Conservation (phyloP, 2,888 invertebrate genomes). For the Coecobrya sp. region DNA sequence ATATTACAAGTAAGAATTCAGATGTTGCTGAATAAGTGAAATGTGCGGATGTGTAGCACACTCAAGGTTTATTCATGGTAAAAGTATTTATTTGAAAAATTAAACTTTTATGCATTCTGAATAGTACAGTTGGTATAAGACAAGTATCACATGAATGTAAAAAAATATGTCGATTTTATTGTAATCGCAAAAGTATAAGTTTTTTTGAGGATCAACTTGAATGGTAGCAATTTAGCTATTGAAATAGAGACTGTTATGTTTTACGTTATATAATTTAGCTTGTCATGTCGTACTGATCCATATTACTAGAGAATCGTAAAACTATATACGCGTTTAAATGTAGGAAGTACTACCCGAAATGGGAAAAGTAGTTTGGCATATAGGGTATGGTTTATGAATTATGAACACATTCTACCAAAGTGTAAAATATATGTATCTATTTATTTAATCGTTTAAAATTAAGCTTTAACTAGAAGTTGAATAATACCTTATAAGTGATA, state of each 20-base stretch:
- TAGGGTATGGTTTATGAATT: neutral
- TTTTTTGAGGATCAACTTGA: neutral
- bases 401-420: neutral
- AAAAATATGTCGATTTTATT: neutral
- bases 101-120: constrained; percentile 24
- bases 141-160: neutral
- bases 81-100: constrained; percentile 11
- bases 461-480: constrained; percentile 34
- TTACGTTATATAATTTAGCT: constrained; percentile 18
- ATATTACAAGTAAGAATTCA: neutral
- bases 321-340: neutral
- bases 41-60: neutral
- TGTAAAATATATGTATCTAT: neutral
- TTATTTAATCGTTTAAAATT: neutral
- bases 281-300: neutral
- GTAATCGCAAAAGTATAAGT: neutral
- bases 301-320: neutral
- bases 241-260: constrained; percentile 50
- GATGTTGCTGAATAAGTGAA: neutral
- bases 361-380: neutral
- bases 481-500: neutral
- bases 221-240: constrained; percentile 33
- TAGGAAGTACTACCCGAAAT: neutral
- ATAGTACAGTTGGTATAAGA: neutral
- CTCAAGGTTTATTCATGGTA: neutral